These are phyloP conservation scores for Mythimna vitellina DNA, from an alignment of 2,888 invertebrate genomes.

Conservation along the genomic window DNA sequence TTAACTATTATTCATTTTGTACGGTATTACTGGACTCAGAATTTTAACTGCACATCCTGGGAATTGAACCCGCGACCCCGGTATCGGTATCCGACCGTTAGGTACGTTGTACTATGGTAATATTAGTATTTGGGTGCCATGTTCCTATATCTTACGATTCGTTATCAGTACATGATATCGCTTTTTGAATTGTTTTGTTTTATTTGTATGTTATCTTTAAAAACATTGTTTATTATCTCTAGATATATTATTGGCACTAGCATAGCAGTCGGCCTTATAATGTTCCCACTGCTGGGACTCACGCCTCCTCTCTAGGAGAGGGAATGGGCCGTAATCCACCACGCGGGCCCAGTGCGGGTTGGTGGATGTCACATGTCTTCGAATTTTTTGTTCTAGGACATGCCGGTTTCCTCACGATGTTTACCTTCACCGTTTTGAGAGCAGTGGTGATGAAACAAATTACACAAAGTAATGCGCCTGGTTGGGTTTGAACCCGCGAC, in stretches of 20 bases:
- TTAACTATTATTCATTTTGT: constrained; percentile 58
- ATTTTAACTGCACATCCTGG: constrained; percentile 67
- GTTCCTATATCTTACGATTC: constrained; percentile 38
- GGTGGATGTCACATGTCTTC: too few species aligned
- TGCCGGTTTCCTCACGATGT: too few species aligned
- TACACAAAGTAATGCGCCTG: too few species aligned
- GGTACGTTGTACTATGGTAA: constrained; percentile 56
- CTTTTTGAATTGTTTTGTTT: constrained; percentile 16
- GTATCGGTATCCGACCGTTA: constrained; percentile 61
- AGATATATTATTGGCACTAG: constrained; percentile 27
- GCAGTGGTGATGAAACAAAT: too few species aligned
- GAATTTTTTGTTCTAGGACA: too few species aligned
- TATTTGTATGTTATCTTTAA: constrained; percentile 24
- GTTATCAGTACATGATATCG: constrained; percentile 31
- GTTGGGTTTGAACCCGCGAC: too few species aligned
- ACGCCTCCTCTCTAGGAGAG: too few species aligned
- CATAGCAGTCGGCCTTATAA: too few species aligned
- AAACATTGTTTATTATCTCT: constrained; percentile 30
- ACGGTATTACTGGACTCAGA: constrained; percentile 51
- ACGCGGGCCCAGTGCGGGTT: too few species aligned
- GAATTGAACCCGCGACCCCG: constrained; percentile 75
- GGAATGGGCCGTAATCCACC: too few species aligned
- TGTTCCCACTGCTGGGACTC: too few species aligned
- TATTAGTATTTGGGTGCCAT: constrained; percentile 55
- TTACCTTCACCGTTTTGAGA: too few species aligned